Evolutionary conservation across 2,797 vertebrate genomes (phyloP).

Genomic region (Alosa sapidissima): DNA sequence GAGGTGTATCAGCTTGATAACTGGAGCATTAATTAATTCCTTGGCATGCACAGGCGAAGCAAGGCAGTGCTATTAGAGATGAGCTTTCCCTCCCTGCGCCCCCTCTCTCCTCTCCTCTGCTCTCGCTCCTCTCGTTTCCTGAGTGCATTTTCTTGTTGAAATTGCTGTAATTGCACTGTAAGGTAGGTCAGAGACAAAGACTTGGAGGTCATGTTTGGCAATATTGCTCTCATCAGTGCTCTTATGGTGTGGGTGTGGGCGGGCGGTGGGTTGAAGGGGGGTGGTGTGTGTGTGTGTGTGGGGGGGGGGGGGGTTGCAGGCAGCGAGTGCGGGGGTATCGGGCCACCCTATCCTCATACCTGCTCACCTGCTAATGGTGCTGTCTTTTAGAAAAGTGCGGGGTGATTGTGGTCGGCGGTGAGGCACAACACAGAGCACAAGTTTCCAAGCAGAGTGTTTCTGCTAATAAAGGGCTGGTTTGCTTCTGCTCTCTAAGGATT

Average conservation of each 20-base stretch:
- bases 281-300: not conserved
- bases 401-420: not conserved
- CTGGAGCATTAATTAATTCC: conserved; percentile 46
- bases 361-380: not conserved
- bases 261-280: not conserved
- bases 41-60: conserved; percentile 35
- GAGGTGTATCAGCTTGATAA: conserved; percentile 27
- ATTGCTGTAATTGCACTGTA: conserved; percentile 48
- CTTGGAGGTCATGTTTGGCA: conserved; percentile 46
- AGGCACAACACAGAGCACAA: not conserved
- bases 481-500: not conserved
- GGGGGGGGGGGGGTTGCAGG: not conserved
- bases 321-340: not conserved
- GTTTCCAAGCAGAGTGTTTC: not conserved
- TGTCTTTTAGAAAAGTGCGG: not conserved
- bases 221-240: conserved; percentile 43
- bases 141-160: conserved; percentile 43
- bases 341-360: no score
- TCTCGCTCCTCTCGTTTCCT: conserved; percentile 1
- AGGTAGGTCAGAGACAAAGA: conserved; percentile 43
- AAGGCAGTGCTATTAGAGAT: conserved; percentile 34
- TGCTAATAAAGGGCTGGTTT: not conserved
- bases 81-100: not conserved
- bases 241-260: conserved; percentile 33
- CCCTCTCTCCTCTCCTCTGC: not conserved